These are phyloP conservation scores for Dicranocentrus wangi DNA, from an alignment of 2,888 invertebrate species.

Conservation along the genomic window DNA sequence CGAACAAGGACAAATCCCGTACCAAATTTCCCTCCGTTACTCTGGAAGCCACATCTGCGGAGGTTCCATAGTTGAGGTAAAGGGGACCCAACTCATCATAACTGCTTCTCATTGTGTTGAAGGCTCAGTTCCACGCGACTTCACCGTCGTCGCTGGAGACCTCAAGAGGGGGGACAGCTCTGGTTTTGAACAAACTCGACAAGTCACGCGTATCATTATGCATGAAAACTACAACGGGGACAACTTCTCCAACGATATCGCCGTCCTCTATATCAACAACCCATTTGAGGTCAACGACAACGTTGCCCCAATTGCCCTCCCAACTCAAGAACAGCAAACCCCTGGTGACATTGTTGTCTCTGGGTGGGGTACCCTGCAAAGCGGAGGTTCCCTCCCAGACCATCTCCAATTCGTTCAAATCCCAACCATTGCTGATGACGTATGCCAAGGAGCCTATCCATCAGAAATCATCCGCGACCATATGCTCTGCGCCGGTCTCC, in stretches of 20 bases:
- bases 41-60: constrained; percentile 38
- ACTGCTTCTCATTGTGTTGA: constrained; percentile 59
- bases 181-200: constrained; percentile 55
- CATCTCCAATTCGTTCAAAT: constrained; percentile 62
- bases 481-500: constrained; percentile 63
- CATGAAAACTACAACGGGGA: constrained; percentile 20
- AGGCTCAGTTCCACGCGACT: neutral
- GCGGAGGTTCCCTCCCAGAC: constrained; percentile 26
- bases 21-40: constrained; percentile 43
- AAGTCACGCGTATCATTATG: constrained; percentile 25
- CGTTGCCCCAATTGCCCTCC: constrained; percentile 20
- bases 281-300: constrained; percentile 4
- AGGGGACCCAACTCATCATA: constrained; percentile 4
- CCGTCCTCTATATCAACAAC: constrained; percentile 4
- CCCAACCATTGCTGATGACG: neutral
- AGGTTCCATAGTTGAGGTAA: constrained; percentile 21
- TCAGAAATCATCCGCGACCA: constrained; percentile 18
- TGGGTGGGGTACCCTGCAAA: constrained; percentile 70
- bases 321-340: neutral
- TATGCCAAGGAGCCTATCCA: neutral
- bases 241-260: constrained; percentile 2
- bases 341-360: constrained; percentile 51
- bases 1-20: constrained; percentile 41
- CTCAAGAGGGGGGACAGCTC: constrained; percentile 11
- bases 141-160: constrained; percentile 63